A percentile compares a stretch with the other conserved stretches of the same genome.
Evolutionary conservation across 2,113 vertebrate genomes (phyloP).

Genomic region (Herpetotheres cachinnans): DNA sequence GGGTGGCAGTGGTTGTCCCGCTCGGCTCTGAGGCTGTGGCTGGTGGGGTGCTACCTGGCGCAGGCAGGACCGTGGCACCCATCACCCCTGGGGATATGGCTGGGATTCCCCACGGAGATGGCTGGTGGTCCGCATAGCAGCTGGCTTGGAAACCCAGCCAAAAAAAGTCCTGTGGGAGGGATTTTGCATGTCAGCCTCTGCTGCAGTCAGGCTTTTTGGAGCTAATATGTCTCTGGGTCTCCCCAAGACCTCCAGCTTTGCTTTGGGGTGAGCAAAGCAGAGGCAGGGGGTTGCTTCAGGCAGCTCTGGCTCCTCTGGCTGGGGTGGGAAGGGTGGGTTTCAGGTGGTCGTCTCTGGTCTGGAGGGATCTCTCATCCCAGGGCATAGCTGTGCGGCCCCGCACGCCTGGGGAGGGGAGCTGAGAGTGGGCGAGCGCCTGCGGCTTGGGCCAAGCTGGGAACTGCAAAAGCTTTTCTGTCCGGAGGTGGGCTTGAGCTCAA

Average conservation of each 20-base stretch:
- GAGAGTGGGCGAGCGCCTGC: background rate
- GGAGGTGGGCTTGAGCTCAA: constrained; percentile 23
- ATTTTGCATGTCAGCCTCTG: background rate
- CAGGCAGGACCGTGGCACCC: background rate
- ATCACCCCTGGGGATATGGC: background rate
- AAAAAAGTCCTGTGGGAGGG: background rate
- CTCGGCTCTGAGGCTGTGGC: background rate
- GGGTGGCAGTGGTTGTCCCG: fast-evolving
- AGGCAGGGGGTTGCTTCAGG: background rate
- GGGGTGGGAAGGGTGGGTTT: background rate
- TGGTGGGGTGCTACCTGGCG: background rate
- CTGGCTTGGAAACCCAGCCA: background rate
- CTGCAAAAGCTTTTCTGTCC: background rate
- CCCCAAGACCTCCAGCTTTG: background rate
- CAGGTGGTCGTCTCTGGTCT: fast-evolving
- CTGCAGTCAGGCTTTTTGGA: background rate
- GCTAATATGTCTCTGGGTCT: background rate
- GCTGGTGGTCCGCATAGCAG: background rate
- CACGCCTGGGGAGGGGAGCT: background rate
- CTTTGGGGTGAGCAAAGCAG: background rate
- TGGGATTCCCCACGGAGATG: background rate
- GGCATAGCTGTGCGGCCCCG: background rate
- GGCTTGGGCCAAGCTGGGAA: background rate
- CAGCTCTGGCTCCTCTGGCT: background rate
- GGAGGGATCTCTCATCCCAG: background rate